These are phyloP conservation scores for Zingel zingel DNA, from an alignment of 2,113 vertebrate species.

Conservation along the genomic window DNA sequence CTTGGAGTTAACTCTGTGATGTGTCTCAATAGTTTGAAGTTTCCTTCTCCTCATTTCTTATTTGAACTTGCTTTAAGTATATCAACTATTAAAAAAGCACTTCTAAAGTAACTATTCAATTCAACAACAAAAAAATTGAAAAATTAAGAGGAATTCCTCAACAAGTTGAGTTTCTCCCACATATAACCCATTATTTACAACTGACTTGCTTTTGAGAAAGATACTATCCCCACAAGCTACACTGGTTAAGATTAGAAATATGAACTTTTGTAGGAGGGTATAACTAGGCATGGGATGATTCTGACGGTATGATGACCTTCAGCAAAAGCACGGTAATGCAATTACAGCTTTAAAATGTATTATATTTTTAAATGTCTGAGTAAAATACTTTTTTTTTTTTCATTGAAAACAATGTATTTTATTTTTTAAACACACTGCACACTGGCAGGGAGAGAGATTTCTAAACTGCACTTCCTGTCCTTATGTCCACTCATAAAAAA, in stretches of 20 bases:
- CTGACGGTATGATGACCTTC: too few species aligned
- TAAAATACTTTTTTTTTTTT: too few species aligned
- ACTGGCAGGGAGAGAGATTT: too few species aligned
- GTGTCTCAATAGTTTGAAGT: constrained; percentile 9
- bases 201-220: background rate
- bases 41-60: background rate
- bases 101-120: background rate
- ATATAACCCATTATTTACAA: background rate
- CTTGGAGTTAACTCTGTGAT: background rate
- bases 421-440: too few species aligned
- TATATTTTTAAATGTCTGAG: too few species aligned
- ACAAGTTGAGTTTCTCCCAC: background rate
- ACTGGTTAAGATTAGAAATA: background rate
- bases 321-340: too few species aligned
- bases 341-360: too few species aligned
- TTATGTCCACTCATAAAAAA: too few species aligned
- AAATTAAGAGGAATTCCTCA: background rate
- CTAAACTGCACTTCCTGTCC: too few species aligned
- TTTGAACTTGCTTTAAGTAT: background rate
- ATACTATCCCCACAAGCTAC: background rate
- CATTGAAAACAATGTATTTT: too few species aligned
- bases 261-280: background rate
- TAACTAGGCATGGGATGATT: background rate
- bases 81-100: background rate
- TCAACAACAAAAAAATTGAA: background rate